A percentile compares a stretch with the other conserved stretches of the same genome.
Evolutionary conservation across 2,797 vertebrate species (phyloP).

Genomic region (Enteromius fasciolatus): DNA sequence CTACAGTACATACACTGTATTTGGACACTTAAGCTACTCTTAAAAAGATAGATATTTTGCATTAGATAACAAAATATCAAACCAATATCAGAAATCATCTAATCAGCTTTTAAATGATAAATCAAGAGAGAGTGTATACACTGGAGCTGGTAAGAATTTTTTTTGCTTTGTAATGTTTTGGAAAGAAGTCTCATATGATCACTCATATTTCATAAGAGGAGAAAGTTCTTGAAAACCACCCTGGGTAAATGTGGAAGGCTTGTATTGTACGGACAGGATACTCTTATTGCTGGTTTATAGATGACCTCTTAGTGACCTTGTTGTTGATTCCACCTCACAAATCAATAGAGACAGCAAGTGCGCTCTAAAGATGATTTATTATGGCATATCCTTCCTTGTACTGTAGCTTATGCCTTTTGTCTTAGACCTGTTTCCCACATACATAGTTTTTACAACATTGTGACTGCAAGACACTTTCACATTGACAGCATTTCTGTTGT

Average conservation of each 20-base stretch:
- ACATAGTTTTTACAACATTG: not conserved
- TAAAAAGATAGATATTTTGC: conserved; percentile 1
- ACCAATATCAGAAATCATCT: not conserved
- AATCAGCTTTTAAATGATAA: not conserved
- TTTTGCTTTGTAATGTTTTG: not conserved
- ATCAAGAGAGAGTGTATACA: not conserved
- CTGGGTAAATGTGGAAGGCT: not conserved
- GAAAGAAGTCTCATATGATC: not conserved
- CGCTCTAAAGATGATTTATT: not conserved
- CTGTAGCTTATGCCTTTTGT: not conserved
- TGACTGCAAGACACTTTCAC: not conserved
- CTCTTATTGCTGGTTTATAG: not conserved
- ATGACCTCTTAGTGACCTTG: conserved; percentile 4
- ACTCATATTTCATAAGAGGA: not conserved
- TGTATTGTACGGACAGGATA: not conserved
- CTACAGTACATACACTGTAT: not conserved
- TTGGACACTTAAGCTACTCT: not conserved
- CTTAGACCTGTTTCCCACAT: conserved; percentile 12
- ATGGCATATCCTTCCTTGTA: not conserved
- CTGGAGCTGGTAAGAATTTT: not conserved
- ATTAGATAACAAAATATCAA: not conserved
- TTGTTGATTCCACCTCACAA: conserved; percentile 13
- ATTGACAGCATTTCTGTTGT: not conserved
- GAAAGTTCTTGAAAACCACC: not conserved
- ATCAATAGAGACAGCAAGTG: not conserved